These are phyloP conservation scores for Zeugodacus cucurbitae DNA, from an alignment of 1,140 invertebrate genomes.

Conservation along the genomic window DNA sequence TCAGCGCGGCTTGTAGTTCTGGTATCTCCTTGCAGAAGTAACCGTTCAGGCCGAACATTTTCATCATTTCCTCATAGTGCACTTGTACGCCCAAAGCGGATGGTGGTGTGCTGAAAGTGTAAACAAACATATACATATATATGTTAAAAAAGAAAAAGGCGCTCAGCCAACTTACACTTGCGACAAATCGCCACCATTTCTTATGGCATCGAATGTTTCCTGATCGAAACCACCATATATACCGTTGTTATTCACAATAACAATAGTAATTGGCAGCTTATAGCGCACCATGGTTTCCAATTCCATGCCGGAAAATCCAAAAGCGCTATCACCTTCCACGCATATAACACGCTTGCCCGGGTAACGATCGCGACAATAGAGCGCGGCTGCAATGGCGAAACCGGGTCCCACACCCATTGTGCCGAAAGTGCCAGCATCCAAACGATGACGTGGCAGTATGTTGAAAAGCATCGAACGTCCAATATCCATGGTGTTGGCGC, in stretches of 20 bases:
- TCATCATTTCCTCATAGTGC: constrained; percentile 90
- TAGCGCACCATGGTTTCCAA: constrained; percentile 96
- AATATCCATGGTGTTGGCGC: constrained; percentile 99
- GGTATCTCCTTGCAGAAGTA: constrained; percentile 80
- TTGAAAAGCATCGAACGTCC: constrained; percentile 90
- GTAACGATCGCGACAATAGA: constrained; percentile 85
- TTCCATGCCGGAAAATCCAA: constrained; percentile 98
- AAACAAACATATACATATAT: constrained; percentile 41
- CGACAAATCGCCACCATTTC: constrained; percentile 73
- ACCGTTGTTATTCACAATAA: constrained; percentile 96
- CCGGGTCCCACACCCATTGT: constrained; percentile 97
- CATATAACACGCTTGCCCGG: constrained; percentile 86
- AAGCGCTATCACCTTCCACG: constrained; percentile 95
- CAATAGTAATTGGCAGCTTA: constrained; percentile 88
- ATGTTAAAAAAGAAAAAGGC: constrained; percentile 41
- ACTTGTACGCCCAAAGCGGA: constrained; percentile 79
- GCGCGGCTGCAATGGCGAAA: constrained; percentile 91
- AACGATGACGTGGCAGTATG: constrained; percentile 81
- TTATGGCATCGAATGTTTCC: constrained; percentile 78
- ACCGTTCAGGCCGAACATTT: constrained; percentile 85
- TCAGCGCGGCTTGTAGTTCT: constrained; percentile 79
- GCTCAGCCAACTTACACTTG: constrained; percentile 69
- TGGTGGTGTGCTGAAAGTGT: constrained; percentile 79
- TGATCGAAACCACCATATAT: constrained; percentile 89
- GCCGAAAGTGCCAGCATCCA: constrained; percentile 94